Evolutionary conservation across 2,888 invertebrate species (phyloP).

Genomic region (Caenorhabditis japonica): DNA sequence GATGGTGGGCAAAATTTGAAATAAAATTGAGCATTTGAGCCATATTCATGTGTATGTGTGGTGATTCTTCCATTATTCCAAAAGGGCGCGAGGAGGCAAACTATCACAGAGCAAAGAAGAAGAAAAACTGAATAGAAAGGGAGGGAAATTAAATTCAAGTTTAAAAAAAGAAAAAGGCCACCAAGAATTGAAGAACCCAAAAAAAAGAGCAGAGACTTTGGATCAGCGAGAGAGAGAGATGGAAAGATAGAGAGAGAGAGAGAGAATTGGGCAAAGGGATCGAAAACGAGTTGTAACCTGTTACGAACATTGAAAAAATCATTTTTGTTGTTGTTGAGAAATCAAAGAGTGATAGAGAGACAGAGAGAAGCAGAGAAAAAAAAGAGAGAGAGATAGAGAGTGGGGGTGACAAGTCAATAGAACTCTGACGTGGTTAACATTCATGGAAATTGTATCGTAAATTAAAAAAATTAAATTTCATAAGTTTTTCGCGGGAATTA

Average conservation of each 20-base stretch:
- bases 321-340: no score
- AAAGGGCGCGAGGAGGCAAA: no score
- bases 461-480: no score
- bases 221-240: constrained; percentile 11
- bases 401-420: constrained; percentile 4
- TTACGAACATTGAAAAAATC: background rate
- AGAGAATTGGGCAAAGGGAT: constrained; percentile 9
- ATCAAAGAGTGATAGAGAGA: constrained; percentile 8
- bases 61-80: no score
- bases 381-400: constrained; percentile 16
- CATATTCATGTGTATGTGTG: no score
- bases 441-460: background rate
- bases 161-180: constrained; percentile 9
- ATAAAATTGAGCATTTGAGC: no score
- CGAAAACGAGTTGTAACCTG: constrained; percentile 1
- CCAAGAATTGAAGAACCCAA: background rate
- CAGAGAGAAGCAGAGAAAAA: constrained; percentile 14
- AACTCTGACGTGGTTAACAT: constrained; percentile 49
- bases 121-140: constrained; percentile 22
- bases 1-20: no score
- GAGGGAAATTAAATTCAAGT: background rate
- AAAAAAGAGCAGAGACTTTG: constrained; percentile 11
- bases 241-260: constrained; percentile 20
- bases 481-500: no score
- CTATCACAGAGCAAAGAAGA: constrained; percentile 22